phyloP scores from a whole-genome alignment of 2,888 invertebrate genomes.

The Drosophila picticornis region DNA sequence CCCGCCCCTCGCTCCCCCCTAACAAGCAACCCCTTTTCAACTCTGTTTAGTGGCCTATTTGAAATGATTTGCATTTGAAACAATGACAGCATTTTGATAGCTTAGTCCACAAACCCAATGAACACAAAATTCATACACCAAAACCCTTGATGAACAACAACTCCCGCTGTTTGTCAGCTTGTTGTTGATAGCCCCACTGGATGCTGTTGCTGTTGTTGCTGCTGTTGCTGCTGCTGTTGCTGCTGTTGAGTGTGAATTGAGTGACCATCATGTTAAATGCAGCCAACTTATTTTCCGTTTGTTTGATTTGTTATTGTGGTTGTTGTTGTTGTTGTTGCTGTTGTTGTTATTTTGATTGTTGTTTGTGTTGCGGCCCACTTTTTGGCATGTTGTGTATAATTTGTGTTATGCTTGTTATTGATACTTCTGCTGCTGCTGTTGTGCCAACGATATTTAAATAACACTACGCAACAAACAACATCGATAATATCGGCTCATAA shows the following conservation, averaged over 20 bases:
- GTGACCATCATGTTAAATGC: conserved; percentile 56
- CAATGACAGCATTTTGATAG: conserved; percentile 67
- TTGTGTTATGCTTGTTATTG: conserved; percentile 36
- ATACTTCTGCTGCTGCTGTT: conserved; percentile 38
- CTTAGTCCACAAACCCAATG: conserved; percentile 25
- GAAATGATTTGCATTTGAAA: conserved; percentile 73
- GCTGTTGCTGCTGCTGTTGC: not conserved
- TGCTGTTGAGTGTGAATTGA: conserved; percentile 39
- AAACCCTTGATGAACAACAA: not conserved
- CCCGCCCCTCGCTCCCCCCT: too few relatives aligned
- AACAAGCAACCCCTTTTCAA: not conserved
- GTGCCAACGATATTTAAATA: conserved; percentile 55
- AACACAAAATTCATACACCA: conserved; percentile 12
- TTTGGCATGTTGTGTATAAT: conserved; percentile 7
- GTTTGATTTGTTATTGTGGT: conserved; percentile 49
- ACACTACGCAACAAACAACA: conserved; percentile 23
- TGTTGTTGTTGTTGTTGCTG: conserved; percentile 35
- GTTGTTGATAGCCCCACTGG: conserved; percentile 23
- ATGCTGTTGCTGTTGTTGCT: not conserved
- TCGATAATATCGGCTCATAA: conserved; percentile 36
- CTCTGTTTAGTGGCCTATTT: conserved; percentile 61
- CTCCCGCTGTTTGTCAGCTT: conserved; percentile 27
- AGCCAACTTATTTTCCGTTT: conserved; percentile 62
- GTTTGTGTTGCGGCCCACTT: conserved; percentile 28
- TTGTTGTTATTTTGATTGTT: conserved; percentile 34